Percentiles rank a stretch among this genome's conserved stretches.
Conservation (phyloP, 2,888 invertebrate genomes). For the Parnassius mnemosyne region DNA sequence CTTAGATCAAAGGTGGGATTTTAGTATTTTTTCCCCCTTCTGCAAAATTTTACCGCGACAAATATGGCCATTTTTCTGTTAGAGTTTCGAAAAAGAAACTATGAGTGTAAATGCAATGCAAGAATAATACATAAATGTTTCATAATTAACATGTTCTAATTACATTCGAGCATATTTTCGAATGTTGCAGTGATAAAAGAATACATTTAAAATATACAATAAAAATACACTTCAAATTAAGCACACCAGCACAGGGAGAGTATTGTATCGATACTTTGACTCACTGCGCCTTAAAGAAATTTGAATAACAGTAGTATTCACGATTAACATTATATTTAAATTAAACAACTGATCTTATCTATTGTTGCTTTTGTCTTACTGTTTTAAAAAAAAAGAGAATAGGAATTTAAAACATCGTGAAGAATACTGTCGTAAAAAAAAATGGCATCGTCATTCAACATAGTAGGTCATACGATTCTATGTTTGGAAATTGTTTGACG, state of each 20-base stretch:
- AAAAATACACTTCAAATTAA: constrained; percentile 38
- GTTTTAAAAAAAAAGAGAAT: no score
- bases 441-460: constrained; percentile 11
- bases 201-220: not conserved
- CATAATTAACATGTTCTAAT: not conserved
- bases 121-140: not conserved
- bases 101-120: not conserved
- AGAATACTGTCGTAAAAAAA: constrained; percentile 9
- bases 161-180: not conserved
- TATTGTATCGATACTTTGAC: constrained; percentile 69
- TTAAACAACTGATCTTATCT: no score
- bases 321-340: not conserved
- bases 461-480: constrained; percentile 19
- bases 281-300: constrained; percentile 40
- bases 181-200: no score
- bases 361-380: no score
- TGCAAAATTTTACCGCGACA: no score
- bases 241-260: constrained; percentile 56
- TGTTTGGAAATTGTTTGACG: constrained; percentile 18
- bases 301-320: constrained; percentile 5
- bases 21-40: no score
- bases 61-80: not conserved
- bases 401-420: not conserved
- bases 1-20: no score
- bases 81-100: not conserved